Evolutionary conservation across 2,888 invertebrate species (phyloP), one percentile per base, ranked within the genome.

Genomic region (Drosophila neutralis): DNA sequence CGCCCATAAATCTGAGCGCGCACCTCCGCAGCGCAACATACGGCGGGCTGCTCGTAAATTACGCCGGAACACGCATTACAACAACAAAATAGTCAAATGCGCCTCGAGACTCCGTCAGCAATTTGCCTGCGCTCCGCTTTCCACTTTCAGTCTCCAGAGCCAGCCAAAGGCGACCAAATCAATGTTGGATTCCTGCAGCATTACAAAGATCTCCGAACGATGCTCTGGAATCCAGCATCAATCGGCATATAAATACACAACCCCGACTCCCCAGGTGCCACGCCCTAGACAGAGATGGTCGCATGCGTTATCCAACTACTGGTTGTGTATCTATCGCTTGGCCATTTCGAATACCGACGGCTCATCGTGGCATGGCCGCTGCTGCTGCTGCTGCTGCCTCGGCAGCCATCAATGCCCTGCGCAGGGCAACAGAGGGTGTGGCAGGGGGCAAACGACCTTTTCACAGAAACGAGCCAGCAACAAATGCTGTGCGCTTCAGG

Each of bases 1-100:
- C 80, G 69, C 69, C 70, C 90, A 88, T 90, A 89, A 90, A 90
- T 90, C 83, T 86, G 63, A 73, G 60, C 69, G 56, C 58, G 57
- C 69, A 71, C 67, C 75, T 73, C 69, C 68, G 57, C 80, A 40
- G 61, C 38, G 36, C 58, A 85, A 69, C 84, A 88, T 90, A 82
- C 83, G 89, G 69, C 64, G 72, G 61, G 70, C 52, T 75, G 78
- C 74, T 90, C 90, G 79, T 86, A 90, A 90, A 86, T 81, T 71
- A 83, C 69, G 71, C 69, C 83, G 71, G 73, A 73, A 83, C 75
- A 72, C 70, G 72, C 73, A 80, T 83, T 83, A 80, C 73, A 71
- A 60, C 69, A 69, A 60, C 69, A 69, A 78, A 78, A 82, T 83
- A 90, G 80, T 66, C 72, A 73, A 86, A 83, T 86, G 89, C 36